These are phyloP conservation scores for Bubo bubo DNA, from an alignment of 2,113 vertebrate genomes.

Conservation along the genomic window DNA sequence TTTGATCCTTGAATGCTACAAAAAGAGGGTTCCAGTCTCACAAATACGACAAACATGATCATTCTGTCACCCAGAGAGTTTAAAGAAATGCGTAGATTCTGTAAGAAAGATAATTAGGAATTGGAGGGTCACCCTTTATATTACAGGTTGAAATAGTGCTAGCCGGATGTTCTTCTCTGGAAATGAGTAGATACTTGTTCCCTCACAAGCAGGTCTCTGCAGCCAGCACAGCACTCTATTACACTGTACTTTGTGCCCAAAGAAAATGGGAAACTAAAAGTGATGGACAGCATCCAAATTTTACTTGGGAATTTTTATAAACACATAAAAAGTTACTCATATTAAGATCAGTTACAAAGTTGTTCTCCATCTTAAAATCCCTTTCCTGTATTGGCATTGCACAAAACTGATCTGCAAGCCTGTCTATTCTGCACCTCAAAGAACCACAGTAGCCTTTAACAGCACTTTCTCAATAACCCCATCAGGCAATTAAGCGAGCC, in stretches of 20 bases:
- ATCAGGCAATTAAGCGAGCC: neutral
- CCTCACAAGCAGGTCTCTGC: neutral
- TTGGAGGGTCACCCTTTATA: neutral
- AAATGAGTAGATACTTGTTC: neutral
- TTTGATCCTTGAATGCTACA: neutral
- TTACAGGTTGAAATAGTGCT: neutral
- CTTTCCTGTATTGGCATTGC: constrained; percentile 23
- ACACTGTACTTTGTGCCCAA: neutral
- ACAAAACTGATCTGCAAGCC: neutral
- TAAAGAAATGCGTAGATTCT: neutral
- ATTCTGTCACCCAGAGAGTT: neutral
- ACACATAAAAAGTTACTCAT: neutral
- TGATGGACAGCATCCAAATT: neutral
- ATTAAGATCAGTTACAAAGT: neutral
- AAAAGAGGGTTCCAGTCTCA: neutral
- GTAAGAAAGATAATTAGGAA: neutral
- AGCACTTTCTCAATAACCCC: neutral
- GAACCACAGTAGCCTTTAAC: neutral
- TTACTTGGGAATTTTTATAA: neutral
- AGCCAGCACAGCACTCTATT: neutral
- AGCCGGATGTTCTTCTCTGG: neutral
- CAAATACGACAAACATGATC: neutral
- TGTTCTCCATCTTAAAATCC: constrained; percentile 23
- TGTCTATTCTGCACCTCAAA: neutral
- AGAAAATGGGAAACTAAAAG: neutral